Evolutionary conservation across 1,140 invertebrate genomes (phyloP).

Genomic region (Pectinophora gossypiella): DNA sequence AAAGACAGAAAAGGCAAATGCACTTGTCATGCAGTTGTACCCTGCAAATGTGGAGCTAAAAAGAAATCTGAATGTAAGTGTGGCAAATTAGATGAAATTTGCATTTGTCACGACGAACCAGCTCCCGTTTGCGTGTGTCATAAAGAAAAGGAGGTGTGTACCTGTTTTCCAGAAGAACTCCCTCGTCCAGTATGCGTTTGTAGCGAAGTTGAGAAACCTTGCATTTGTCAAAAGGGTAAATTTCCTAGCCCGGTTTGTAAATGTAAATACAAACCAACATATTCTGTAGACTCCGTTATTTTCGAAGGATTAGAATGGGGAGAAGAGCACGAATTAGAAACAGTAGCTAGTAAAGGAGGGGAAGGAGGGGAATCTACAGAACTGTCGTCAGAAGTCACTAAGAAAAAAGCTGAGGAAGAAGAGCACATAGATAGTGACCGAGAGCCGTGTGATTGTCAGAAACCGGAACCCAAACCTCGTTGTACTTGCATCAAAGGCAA

Average conservation of each 20-base stretch:
- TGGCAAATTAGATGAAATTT: conserved; percentile 33
- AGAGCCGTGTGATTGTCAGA: conserved; percentile 47
- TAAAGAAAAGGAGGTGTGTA: conserved; percentile 36
- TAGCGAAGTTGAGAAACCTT: conserved; percentile 44
- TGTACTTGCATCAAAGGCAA: conserved; percentile 44
- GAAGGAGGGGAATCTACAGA: no score
- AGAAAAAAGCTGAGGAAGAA: no score
- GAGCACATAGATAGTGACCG: conserved; percentile 9
- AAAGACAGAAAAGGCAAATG: conserved; percentile 45
- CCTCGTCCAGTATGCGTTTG: conserved; percentile 42
- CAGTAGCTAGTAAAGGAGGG: no score
- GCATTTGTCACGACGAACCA: conserved; percentile 42
- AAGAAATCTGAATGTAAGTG: conserved; percentile 39
- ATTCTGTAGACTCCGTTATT: no score
- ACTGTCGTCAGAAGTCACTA: no score
- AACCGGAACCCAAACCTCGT: conserved; percentile 24
- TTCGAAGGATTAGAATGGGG: no score
- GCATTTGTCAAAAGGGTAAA: conserved; percentile 38
- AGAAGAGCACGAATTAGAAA: no score
- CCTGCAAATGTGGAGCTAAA: conserved; percentile 52
- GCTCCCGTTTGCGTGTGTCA: conserved; percentile 33
- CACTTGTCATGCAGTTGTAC: conserved; percentile 40
- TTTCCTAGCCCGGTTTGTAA: conserved; percentile 45
- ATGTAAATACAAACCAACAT: conserved; percentile 44
- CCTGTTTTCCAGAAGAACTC: conserved; percentile 40